Conservation (phyloP, 2,888 invertebrate genomes). For the Trichacis sp. region DNA sequence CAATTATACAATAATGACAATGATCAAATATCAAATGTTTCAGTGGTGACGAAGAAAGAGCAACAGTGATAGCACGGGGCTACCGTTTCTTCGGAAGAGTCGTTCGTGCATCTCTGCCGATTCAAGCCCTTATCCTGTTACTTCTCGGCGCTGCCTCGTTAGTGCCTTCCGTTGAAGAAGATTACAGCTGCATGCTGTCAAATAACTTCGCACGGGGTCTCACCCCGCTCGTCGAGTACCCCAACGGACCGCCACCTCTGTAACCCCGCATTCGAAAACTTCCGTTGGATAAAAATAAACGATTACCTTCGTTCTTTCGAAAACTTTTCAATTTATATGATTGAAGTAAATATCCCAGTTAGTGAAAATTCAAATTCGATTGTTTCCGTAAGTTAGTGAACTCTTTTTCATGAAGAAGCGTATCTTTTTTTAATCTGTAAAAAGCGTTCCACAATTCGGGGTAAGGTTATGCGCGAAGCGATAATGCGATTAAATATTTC, state of each 20-base stretch:
- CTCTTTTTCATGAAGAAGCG: too few relatives aligned
- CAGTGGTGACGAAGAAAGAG: constrained; percentile 71
- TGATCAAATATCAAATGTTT: constrained; percentile 47
- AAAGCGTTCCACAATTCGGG: too few relatives aligned
- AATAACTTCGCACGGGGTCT: constrained; percentile 86
- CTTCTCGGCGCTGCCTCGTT: constrained; percentile 93
- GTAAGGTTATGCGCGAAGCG: too few relatives aligned
- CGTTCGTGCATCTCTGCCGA: constrained; percentile 90
- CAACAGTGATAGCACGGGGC: constrained; percentile 79
- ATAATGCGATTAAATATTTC: too few relatives aligned
- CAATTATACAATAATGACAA: background rate
- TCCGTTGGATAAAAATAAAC: constrained; percentile 1
- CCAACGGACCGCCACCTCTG: constrained; percentile 93
- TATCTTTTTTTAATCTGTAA: too few relatives aligned
- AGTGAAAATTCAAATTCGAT: too few relatives aligned
- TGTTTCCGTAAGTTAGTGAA: too few relatives aligned
- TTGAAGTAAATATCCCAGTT: too few relatives aligned
- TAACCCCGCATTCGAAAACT: constrained; percentile 67
- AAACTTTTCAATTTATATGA: too few relatives aligned
- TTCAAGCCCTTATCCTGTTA: constrained; percentile 93
- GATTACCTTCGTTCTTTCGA: too few relatives aligned
- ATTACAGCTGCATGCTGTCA: constrained; percentile 86
- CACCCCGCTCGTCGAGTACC: constrained; percentile 90
- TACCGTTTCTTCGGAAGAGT: constrained; percentile 90
- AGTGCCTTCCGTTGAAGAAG: constrained; percentile 89